A percentile compares a stretch with the other conserved stretches of the same genome.
These are phyloP conservation scores for Passer montanus DNA, from an alignment of 2,113 vertebrate genomes.

Conservation along the genomic window DNA sequence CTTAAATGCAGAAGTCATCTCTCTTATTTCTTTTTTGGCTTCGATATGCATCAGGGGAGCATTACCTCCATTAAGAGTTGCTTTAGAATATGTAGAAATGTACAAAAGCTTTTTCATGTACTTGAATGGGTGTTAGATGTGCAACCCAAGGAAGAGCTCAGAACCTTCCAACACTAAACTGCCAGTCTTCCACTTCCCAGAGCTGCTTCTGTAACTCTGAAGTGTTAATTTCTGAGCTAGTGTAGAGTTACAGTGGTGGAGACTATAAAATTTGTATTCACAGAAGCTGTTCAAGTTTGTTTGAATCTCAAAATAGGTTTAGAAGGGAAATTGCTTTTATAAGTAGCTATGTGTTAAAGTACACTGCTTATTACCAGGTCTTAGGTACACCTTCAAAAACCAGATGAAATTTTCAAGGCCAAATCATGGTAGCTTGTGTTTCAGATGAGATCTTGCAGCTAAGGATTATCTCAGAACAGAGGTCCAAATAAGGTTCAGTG, in stretches of 20 bases:
- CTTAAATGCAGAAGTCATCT: not conserved
- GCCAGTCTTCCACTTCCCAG: not conserved
- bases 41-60: not conserved
- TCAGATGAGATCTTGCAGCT: not conserved
- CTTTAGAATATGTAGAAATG: not conserved
- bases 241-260: not conserved
- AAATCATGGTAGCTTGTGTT: not conserved
- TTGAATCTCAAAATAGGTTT: not conserved
- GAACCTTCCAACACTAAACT: constrained; percentile 12
- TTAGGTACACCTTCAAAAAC: not conserved
- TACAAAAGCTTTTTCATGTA: not conserved
- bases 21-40: not conserved
- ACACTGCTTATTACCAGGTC: not conserved
- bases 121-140: constrained; percentile 1
- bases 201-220: not conserved
- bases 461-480: not conserved
- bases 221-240: not conserved
- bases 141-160: not conserved
- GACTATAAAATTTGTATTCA: not conserved
- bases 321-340: not conserved
- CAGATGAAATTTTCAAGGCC: not conserved
- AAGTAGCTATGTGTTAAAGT: not conserved
- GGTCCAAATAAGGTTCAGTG: not conserved
- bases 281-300: not conserved
- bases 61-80: not conserved